Evolutionary conservation across 2,797 vertebrate species (phyloP).

Genomic region (Lophius americanus): DNA sequence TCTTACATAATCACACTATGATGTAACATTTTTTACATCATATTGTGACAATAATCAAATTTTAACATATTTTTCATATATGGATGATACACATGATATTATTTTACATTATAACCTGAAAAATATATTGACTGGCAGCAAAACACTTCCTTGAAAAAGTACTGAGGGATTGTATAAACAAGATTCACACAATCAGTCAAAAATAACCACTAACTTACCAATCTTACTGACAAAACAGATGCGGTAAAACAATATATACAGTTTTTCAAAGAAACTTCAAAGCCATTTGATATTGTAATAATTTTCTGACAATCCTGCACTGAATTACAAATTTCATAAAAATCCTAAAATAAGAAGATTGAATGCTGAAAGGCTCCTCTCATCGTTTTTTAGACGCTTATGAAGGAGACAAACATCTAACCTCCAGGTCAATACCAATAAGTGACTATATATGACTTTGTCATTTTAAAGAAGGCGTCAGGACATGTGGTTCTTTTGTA

Average conservation of each 20-base stretch:
- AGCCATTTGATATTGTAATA: background rate
- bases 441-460: conserved; percentile 15
- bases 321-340: conserved; percentile 8
- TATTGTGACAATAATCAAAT: too few species aligned
- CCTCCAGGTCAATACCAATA: conserved; percentile 26
- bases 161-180: too few species aligned
- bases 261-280: conserved; percentile 4
- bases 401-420: conserved; percentile 23
- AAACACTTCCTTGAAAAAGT: too few species aligned
- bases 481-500: background rate
- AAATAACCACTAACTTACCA: too few species aligned
- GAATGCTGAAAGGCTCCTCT: conserved; percentile 4
- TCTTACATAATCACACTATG: too few species aligned
- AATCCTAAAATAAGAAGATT: conserved; percentile 9
- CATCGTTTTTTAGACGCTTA: background rate
- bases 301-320: conserved; percentile 7
- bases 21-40: too few species aligned
- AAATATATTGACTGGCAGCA: too few species aligned
- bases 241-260: background rate
- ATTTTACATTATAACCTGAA: too few species aligned
- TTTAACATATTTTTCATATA: too few species aligned
- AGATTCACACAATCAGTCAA: too few species aligned
- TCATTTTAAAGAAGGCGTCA: conserved; percentile 12
- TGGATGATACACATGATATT: too few species aligned
- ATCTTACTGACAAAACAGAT: too few species aligned